phyloP scores from a whole-genome alignment of 53 echinoderm and acorn worm species.

The Mesocentrotus franciscanus region DNA sequence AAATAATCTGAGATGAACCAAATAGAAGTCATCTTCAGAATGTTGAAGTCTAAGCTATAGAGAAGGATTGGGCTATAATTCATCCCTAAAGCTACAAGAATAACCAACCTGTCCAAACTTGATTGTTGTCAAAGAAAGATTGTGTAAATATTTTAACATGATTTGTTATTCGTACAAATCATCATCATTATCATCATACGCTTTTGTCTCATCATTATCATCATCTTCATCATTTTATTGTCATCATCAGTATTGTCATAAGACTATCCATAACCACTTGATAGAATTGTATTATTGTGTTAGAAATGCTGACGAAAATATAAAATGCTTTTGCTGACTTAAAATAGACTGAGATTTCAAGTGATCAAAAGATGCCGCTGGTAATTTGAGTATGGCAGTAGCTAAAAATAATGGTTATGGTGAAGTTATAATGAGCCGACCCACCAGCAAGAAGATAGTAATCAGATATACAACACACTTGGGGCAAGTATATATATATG shows the following conservation, averaged over 20 bases:
- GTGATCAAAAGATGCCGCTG: not conserved
- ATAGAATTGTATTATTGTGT: not conserved
- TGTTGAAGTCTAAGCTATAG: not conserved
- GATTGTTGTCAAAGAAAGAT: not conserved
- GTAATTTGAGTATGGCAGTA: not conserved
- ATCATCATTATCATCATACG: too few species aligned
- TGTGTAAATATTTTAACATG: not conserved
- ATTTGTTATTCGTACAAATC: not conserved
- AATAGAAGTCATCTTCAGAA: not conserved
- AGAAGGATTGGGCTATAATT: not conserved
- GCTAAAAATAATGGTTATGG: not conserved
- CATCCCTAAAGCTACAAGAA: not conserved
- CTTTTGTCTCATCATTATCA: too few species aligned
- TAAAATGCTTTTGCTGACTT: not conserved
- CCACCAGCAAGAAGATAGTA: not conserved
- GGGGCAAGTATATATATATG: not conserved
- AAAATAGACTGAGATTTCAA: not conserved
- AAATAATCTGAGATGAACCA: conserved; percentile 8
- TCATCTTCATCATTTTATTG: not conserved
- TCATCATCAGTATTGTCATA: not conserved
- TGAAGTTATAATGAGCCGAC: not conserved
- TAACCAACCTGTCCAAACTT: not conserved
- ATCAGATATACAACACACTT: not conserved
- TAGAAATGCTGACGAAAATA: not conserved
- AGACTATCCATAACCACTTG: not conserved